These are phyloP conservation scores for Lasioglossum vierecki DNA, from an alignment of 2,888 invertebrate species.

Conservation along the genomic window DNA sequence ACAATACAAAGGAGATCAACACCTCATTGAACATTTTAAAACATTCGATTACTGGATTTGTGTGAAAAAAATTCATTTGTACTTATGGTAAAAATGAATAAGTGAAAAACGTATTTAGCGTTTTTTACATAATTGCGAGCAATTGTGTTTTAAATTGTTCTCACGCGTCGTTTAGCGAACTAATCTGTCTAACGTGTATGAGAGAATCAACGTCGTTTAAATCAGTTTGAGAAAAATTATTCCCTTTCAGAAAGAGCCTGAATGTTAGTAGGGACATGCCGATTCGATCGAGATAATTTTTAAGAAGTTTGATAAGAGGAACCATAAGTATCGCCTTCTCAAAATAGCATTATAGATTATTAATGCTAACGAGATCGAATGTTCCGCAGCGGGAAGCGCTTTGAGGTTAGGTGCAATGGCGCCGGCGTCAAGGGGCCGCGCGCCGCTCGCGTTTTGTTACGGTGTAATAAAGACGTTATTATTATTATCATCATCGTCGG, in stretches of 20 bases:
- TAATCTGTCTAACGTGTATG: no score
- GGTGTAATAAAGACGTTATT: constrained; percentile 9
- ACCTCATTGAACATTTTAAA: not conserved
- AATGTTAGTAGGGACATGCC: no score
- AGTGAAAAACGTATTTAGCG: not conserved
- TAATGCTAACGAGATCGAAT: not conserved
- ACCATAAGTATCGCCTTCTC: not conserved
- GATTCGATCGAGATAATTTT: not conserved
- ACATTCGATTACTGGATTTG: not conserved
- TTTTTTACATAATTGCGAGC: no score
- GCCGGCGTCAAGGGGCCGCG: constrained; percentile 1
- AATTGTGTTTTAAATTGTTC: no score
- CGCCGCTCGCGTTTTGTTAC: not conserved
- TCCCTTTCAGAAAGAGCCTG: no score
- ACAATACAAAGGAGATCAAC: no score
- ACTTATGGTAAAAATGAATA: no score
- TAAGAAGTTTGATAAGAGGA: not conserved
- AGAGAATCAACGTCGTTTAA: no score
- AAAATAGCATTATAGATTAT: not conserved
- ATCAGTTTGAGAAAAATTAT: no score
- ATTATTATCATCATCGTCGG: not conserved
- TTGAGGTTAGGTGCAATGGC: not conserved
- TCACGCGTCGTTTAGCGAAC: no score
- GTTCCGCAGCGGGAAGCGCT: not conserved
- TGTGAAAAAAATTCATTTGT: no score